Evolutionary conservation across 1,140 invertebrate species (phyloP), one percentile per base, ranked within the genome.

Genomic region (Drosophila tropicalis): DNA sequence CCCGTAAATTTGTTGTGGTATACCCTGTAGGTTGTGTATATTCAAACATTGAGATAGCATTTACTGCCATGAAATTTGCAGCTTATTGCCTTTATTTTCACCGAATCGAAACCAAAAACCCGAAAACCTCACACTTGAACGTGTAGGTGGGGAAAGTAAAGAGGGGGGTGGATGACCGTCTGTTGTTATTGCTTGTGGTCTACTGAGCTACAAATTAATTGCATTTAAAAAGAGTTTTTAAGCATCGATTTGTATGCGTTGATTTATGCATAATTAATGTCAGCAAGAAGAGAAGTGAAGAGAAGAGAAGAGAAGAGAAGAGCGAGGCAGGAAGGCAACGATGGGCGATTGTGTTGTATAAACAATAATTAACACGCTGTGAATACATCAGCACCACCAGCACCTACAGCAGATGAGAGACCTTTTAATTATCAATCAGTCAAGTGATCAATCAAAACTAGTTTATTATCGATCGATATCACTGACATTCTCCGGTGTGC

Each of bases 371-470:
- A 87, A 87, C 83, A 83, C 84, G 17, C 84, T 75, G 65, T 64
- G 83, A 79, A 77, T 69, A 79, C 80, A 80, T 86, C 22, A 29
- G 5, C 29, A 29, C 5, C 34, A 36, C 1, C 83, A 82, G 72
- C 76, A n/a, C 17, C 44, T n/a, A 51, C 76, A n/a, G 17, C 44
- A 51, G 17, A 51, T 51, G 40, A 68, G 62, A 65, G 69, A 82
- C 76, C 81, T 67, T 80, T 58, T 76, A 86, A 86, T 81, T 84
- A 87, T 87, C 83, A 79, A 83, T 86, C 76, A 87, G 70, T 79
- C 76, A 76, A 69, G 73, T 63, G 73, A 79, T 86, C 56, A 56
- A 67, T 57, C 80, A 63, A 80, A 67, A 77, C 81, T 34, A 69
- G 72, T 74, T 83, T 58, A 67, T 62, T 39, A 51, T 12, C 44